Base-by-base conservation (phyloP, 2,113 vertebrate genomes). In the Pelmatolapia mariae region DNA sequence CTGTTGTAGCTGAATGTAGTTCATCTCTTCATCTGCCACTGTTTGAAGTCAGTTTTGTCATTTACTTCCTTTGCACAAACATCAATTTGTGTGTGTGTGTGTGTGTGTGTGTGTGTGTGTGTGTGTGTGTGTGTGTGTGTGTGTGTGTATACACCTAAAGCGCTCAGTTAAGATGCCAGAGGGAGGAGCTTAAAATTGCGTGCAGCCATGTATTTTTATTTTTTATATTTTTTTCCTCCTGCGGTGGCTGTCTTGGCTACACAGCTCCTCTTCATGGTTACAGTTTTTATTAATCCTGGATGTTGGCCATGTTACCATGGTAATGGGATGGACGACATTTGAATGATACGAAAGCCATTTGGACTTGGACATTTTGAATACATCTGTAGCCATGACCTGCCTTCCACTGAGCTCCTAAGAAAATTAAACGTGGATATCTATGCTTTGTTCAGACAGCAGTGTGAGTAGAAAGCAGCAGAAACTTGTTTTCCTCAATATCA, bases 1-100 rank as follows among this genome's bases (percentile, higher is more conserved):
- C 89, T 94, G 91, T 95, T 93, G 83, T 94, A 92, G 92, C 89
- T 92, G 93, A 95, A 94, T 95, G 92, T 94, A 95, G 91, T 93
- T 93, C 89, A 91, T 87, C 89, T 91, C 78, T 91, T 91, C 73
- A 87, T 90, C 26, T 78, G 12, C 86, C 82, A 90, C 87, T 73
- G 83, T 54, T 73, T 82, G 63, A 24, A 82, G 61, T 88, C 53
- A 40, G 83, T 89, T 93, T 89, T 90, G 43, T 84, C 87, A 57
- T 80, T 88, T 87, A 78, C 78, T 91, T 85, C 88, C 87, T 94
- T 93, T 94, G 94, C 93, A 95, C 93, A 94, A 89, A 83, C 88
- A 90, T 76, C 81, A 86, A 68, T 81, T 31, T 33, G 80, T 80
- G 66, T 87, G 80, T 29, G 19, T 89, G 8, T 63, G 6, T 36